Evolutionary conservation across 2,797 vertebrate species (phyloP), one percentile per base, ranked within the genome.

Genomic region (Lates japonicus): DNA sequence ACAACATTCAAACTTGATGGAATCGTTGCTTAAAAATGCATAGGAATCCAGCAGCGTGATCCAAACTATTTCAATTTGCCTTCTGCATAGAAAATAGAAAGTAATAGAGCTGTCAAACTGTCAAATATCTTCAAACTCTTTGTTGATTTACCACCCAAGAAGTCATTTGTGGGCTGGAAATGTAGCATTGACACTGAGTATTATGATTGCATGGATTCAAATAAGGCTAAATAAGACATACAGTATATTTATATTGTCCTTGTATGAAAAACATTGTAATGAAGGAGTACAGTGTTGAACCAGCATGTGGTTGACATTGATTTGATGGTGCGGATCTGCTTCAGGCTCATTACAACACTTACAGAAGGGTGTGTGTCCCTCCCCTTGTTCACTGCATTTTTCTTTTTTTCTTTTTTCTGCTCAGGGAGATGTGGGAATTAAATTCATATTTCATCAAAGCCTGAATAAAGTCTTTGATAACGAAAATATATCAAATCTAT

Each of bases 401-500:
- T 88, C 87, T 85, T 88, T 87, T 84, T 66, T 35, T 78, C 81
- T 82, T 77, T 81, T 83, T 82, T 70, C 52, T 80, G 62, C 89
- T 82, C 85, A 76, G n/a, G 65, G 88, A 90, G 86, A 90, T 77
- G 48, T 87, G 76, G 16, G 78, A 89, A 88, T 90, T 88, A 88
- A 90, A 92, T 88, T 87, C 77, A 88, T 82, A 80, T 84, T 90
- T 91, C 71, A 90, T 89, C 84, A 92, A 90, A 92, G 87, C 54
- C 0, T 35, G 74, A 81, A 87, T 79, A 86, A 88, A 93, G 84
- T 81, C 89, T n/a, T n/a, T 89, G 87, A 91, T 87, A 80, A 82
- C 74, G 83, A 70, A 90, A 83, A 89, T 73, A 70, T 70, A 84
- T 88, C 74, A 86, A 81, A 86, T 84, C 79, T 54, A 76, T 39